phyloP scores from a whole-genome alignment of 2,797 vertebrate species.

The Ciconia nigra region DNA sequence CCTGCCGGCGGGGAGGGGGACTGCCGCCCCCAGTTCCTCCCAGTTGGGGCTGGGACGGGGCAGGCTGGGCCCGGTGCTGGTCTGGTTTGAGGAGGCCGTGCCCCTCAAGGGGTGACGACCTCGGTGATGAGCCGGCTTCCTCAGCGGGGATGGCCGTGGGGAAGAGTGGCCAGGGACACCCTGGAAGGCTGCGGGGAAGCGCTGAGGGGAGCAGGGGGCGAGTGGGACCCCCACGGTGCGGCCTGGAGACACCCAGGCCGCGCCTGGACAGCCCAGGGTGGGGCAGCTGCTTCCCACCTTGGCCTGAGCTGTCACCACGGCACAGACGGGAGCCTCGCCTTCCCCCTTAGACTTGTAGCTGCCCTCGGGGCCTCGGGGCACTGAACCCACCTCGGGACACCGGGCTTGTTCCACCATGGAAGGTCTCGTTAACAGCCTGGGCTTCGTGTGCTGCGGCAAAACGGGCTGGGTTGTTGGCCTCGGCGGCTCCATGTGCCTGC shows the following conservation, averaged over 20 bases:
- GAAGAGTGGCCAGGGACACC: no score
- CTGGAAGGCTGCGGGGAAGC: neutral
- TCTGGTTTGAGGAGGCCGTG: neutral
- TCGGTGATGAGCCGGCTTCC: neutral
- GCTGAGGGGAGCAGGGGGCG: neutral
- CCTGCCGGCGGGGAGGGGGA: neutral
- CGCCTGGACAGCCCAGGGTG: neutral
- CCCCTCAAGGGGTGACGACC: neutral
- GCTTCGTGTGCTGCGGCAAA: fast-evolving
- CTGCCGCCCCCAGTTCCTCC: neutral
- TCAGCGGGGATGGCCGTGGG: neutral
- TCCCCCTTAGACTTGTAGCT: neutral
- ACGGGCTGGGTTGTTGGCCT: fast-evolving
- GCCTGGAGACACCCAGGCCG: neutral
- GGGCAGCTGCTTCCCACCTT: neutral
- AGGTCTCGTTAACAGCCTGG: neutral
- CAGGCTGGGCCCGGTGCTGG: fast-evolving
- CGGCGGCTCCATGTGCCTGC: fast-evolving
- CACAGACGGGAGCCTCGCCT: fast-evolving
- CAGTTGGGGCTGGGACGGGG: fast-evolving
- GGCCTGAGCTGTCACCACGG: neutral
- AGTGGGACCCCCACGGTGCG: neutral
- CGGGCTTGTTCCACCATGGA: fast-evolving
- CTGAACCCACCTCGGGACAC: neutral
- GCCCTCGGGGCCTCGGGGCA: fast-evolving